These are phyloP conservation scores for Megaceryle alcyon DNA, from an alignment of 2,797 vertebrate genomes.

Conservation along the genomic window DNA sequence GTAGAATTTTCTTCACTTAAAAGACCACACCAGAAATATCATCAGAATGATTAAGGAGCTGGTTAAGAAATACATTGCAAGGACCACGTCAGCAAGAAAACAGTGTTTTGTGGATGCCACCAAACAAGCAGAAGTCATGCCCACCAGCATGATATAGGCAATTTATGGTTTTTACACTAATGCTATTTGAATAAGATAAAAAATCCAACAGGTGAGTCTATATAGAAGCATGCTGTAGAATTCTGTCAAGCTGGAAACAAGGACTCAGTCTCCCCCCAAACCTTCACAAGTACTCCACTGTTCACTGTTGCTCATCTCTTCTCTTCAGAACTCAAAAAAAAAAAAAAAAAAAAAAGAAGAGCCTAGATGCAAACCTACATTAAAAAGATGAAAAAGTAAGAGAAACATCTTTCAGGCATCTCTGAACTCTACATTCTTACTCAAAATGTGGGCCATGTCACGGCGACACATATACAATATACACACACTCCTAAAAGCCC, in stretches of 20 bases:
- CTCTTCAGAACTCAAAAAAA: background rate
- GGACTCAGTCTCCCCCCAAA: background rate
- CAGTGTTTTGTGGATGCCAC: rapidly evolving
- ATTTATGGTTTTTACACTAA: background rate
- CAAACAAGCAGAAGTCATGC: background rate
- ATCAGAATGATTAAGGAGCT: background rate
- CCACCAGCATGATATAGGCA: background rate
- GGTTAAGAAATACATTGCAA: background rate
- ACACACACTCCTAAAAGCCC: background rate
- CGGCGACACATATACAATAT: background rate
- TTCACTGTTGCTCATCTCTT: background rate
- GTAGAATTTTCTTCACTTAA: background rate
- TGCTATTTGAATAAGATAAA: background rate
- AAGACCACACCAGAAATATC: background rate
- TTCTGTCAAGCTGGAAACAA: background rate
- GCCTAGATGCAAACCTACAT: rapidly evolving
- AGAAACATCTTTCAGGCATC: background rate
- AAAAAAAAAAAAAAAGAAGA: background rate
- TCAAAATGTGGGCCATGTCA: background rate
- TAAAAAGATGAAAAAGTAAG: background rate
- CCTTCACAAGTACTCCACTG: background rate
- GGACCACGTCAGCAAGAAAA: background rate
- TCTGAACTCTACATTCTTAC: background rate
- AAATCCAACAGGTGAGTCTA: background rate
- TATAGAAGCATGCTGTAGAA: background rate